Base-by-base conservation (phyloP, 2,797 vertebrate species). In the Heteromormyrus szaboi region DNA sequence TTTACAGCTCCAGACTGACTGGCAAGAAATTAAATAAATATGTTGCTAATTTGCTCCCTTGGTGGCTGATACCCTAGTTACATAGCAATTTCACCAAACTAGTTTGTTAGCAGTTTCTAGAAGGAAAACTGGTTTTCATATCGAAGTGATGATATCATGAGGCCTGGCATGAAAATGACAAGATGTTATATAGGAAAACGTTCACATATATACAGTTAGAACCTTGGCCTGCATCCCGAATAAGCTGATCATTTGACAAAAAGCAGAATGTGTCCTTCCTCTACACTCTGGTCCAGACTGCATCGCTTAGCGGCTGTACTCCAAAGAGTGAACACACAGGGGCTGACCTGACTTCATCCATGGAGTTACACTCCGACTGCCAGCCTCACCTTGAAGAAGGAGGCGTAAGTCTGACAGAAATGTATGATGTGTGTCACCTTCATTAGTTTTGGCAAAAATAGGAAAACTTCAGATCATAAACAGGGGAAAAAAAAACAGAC, bases 1-100 rank as follows among this genome's bases (percentile, higher is more conserved):
- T 59, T 86, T 86, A 56, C 29, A 19, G 53, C 50, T 37, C 17
- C 37, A 19, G 33, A 86, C 19, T 41, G 50, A 56, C 50, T 37
- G 33, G 85, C 11, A 51, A 51, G n/a, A 85, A 51, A 7, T 50
- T 29, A 85, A 50, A 48, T 85, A 50, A 50, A 51, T 25, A 51
- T 85, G 22, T 17, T 51, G 22, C 81, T 85, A 85, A 85, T 85
- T 85, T 85, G 48, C 25, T 85, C 81, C n/a, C 48, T 85, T 25
- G 48, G 44, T 85, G 48, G 22, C 46, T 85, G 44, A 25, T 85
- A 51, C 51, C 81, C 44, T 85, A 51, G 46, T 85, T 85, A 85
- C 81, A 85, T 29, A 50, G 48, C 81, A 85, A 51, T 25, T 85
- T 29, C 81, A 29, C 11, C 48, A 51, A 85, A 85, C 81, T 85